Base-by-base conservation (phyloP, 92 coral and sea anemone species). In the Epizoanthus fatuus region DNA sequence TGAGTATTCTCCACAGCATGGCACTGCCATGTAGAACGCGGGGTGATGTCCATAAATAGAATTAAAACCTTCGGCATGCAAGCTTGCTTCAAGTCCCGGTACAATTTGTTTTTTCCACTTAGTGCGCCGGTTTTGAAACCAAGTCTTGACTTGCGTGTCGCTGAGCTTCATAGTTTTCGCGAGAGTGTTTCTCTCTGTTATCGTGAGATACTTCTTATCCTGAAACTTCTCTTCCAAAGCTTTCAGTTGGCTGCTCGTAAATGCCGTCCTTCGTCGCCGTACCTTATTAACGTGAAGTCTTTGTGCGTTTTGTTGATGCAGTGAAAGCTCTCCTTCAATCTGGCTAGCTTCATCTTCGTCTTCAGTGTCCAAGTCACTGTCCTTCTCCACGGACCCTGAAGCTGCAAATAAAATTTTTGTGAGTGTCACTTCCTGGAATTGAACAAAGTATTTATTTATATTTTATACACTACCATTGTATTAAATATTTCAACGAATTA, bases 91-190 rank as follows among this genome's bases (percentile, higher is more conserved):
- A 68, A 83, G 88, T 10, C 93, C 98, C 5, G 98, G 98, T 40
- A 93, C 95, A 91, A 92, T 95, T 91, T 96, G 99, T 72, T 96
- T 96, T 81, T 96, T 96, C 99, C 99, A 96, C 85, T 96, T 96
- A 20, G 99, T 96, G 60, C 99, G 88, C 42, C 99, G 87, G 54
- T 96, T 96, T 79, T 96, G 99, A 69, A 96, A 96, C 99, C 99
- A 96, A 2, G 99, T 96, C 75, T 96, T 96, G 59, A 96, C 98
- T 84, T 96, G 99, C 32, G 99, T 96, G 81, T 96, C 99, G 22
- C 98, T 95, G 11, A 96, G 90, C 75, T 91, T 93, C 91, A 96
- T 91, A 37, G 90, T 85, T 72, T 93, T 91, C 2, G 99, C 99
- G 81, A 96, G 93, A 81, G 87, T 95, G 86, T 97, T 97, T 81